phyloP scores from a whole-genome alignment of 2,888 invertebrate species.

The Thumatha senex region DNA sequence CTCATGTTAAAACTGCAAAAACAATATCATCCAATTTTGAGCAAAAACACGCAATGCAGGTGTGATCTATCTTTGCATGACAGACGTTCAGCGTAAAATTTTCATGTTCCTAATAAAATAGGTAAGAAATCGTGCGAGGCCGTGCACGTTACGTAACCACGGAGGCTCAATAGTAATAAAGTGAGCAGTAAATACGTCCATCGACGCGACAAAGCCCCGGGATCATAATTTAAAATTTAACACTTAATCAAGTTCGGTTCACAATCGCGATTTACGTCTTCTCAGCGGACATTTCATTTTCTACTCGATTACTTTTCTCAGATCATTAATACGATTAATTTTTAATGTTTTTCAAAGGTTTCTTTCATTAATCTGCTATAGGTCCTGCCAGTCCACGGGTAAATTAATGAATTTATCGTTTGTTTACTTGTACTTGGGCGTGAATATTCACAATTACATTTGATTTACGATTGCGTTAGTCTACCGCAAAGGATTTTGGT shows the following conservation, averaged over 20 bases:
- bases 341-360: constrained; percentile 60
- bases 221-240: constrained; percentile 77
- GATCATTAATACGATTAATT: constrained; percentile 67
- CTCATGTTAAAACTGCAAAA: constrained; percentile 6
- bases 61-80: constrained; percentile 32
- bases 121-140: constrained; percentile 18
- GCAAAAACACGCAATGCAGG: constrained; percentile 47
- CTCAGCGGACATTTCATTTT: constrained; percentile 65
- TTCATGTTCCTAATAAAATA: constrained; percentile 47
- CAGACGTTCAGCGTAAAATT: constrained; percentile 42
- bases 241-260: constrained; percentile 75
- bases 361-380: constrained; percentile 28
- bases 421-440: constrained; percentile 40
- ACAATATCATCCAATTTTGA: constrained; percentile 21
- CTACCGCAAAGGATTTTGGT: constrained; percentile 30
- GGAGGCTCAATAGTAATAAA: constrained; percentile 25
- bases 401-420: constrained; percentile 51
- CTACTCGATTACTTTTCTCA: constrained; percentile 63
- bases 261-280: constrained; percentile 71
- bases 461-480: constrained; percentile 50
- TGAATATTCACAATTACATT: constrained; percentile 44
- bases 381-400: constrained; percentile 14
- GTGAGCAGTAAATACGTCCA: constrained; percentile 32
- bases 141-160: constrained; percentile 19
- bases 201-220: constrained; percentile 38